Evolutionary conservation across 2,888 invertebrate species (phyloP).

Genomic region (Leptarthrus brevirostris): DNA sequence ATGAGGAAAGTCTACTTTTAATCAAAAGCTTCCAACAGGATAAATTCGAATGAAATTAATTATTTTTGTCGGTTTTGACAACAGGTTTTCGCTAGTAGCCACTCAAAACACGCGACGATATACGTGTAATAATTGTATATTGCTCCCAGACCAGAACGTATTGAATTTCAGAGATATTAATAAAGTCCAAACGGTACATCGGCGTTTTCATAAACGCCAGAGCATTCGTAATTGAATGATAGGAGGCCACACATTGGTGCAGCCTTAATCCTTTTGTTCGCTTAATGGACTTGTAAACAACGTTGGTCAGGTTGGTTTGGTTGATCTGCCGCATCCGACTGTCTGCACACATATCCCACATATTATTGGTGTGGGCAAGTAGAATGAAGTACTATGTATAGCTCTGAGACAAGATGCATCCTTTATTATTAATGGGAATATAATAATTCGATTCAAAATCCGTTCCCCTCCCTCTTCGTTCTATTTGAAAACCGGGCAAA

Average conservation of each 20-base stretch:
- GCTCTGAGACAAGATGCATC: slow-evolving; percentile 41
- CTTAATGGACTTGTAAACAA: slow-evolving; percentile 58
- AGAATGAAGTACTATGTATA: background rate
- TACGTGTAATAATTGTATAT: background rate
- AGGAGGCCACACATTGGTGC: slow-evolving; percentile 54
- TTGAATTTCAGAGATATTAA: slow-evolving; percentile 37
- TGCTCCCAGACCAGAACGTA: background rate
- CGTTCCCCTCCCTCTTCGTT: slow-evolving; percentile 1
- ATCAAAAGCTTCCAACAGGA: slow-evolving; percentile 19
- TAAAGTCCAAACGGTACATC: slow-evolving; percentile 31
- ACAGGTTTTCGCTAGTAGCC: slow-evolving; percentile 13
- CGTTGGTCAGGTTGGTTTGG: slow-evolving; percentile 55
- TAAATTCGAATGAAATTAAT: slow-evolving; percentile 33
- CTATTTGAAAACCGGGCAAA: slow-evolving; percentile 5
- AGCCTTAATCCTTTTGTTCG: slow-evolving; percentile 58
- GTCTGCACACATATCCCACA: background rate
- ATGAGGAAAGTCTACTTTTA: background rate
- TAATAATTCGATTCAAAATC: slow-evolving; percentile 36
- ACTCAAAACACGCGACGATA: background rate
- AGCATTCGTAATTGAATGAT: slow-evolving; percentile 56
- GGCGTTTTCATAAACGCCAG: slow-evolving; percentile 25
- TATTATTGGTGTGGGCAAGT: too few relatives aligned
- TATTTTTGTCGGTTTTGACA: slow-evolving; percentile 36
- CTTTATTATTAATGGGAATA: slow-evolving; percentile 40
- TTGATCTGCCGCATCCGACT: slow-evolving; percentile 8